Evolutionary conservation across 1,140 invertebrate genomes (phyloP), one percentile per base, ranked within the genome.

Genomic region (Eciton burchellii): DNA sequence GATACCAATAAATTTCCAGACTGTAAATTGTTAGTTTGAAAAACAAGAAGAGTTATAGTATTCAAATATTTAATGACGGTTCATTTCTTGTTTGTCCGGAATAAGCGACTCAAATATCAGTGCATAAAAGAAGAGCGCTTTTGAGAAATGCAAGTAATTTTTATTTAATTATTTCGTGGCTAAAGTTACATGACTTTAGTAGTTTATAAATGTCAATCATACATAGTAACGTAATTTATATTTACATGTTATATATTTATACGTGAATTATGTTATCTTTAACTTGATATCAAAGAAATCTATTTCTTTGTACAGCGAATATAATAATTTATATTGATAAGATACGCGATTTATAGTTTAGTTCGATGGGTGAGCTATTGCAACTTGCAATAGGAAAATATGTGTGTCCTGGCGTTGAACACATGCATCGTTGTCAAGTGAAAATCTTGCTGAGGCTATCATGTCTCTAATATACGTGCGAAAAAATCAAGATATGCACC

Each of bases 71-170:
- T 29, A 24, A 62, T 29, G 54, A 19, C 0, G 12, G 3, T 8
- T 73, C n/a, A n/a, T 54, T n/a, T 60, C 12, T 26, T 60, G 41
- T 73, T 73, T 73, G 41, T 6, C 41, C 56, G 24, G 71, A 60
- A 73, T 73, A 73, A 73, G 5, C 12, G 3, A 45, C 16, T 29
- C 5, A 5, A 59, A 16, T 73, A 47, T 21, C n/a, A n/a, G n/a
- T n/a, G n/a, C n/a, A n/a, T 9, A 6, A 8, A 12, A 21, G 21
- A 56, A 19, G 19, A 35, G 35, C 6, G 6, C 35, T 35, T 35
- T 35, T 35, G 3, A 56, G 21, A 56, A 35, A 35, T 35, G 35
- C 35, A 35, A 35, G 35, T 35, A 2, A 35, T 35, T 35, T 35
- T 35, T 35, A 6, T 35, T n/a, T n/a, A n/a, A n/a, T n/a, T n/a